Percentiles rank a stretch among this genome's conserved stretches.
Conservation (phyloP, 2,113 vertebrate species). For the Festucalex cinctus region DNA sequence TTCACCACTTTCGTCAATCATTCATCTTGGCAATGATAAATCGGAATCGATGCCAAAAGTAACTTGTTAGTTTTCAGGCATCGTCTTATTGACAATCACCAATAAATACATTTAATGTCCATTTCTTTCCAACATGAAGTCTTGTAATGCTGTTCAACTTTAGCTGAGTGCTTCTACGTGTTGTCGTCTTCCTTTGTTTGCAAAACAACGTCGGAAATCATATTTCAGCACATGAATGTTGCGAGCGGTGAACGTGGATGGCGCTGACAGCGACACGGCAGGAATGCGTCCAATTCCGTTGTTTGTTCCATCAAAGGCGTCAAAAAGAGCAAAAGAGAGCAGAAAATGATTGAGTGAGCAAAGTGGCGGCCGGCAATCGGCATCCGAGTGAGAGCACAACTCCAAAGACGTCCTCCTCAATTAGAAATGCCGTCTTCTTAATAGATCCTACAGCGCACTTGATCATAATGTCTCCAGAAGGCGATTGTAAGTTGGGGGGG, state of each 20-base stretch:
- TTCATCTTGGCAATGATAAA: too few relatives aligned
- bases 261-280: conserved; percentile 21
- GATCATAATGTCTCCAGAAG: conserved; percentile 74
- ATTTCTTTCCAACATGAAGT: not conserved
- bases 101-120: too few relatives aligned
- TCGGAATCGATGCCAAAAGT: too few relatives aligned
- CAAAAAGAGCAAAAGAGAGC: conserved; percentile 38
- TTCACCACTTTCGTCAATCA: too few relatives aligned
- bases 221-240: not conserved
- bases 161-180: too few relatives aligned
- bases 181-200: not conserved
- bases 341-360: conserved; percentile 35
- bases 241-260: not conserved
- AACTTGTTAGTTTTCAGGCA: too few relatives aligned
- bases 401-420: conserved; percentile 59
- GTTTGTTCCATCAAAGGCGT: conserved; percentile 43
- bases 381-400: conserved; percentile 32
- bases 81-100: too few relatives aligned
- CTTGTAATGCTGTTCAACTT: not conserved
- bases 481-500: conserved; percentile 72
- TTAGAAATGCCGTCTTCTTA: conserved; percentile 76
- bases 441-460: conserved; percentile 69
- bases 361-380: conserved; percentile 40
- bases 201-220: not conserved
- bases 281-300: conserved; percentile 17